A percentile compares a stretch with the other conserved stretches of the same genome.
Conservation (phyloP, 2,888 invertebrate genomes). For the Barypeithes pellucidus region DNA sequence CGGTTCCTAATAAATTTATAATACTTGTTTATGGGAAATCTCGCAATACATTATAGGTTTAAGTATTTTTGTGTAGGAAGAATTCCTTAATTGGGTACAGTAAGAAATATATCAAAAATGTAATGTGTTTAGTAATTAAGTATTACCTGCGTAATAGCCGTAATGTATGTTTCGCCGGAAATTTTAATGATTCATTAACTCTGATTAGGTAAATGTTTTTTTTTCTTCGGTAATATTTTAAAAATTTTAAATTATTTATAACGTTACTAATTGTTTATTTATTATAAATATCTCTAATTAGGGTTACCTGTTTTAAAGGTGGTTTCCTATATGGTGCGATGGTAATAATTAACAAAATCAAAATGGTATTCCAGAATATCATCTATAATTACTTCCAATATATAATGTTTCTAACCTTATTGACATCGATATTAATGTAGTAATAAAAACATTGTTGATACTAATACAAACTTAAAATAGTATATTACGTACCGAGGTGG, state of each 20-base stretch:
- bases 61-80: slow-evolving; percentile 46
- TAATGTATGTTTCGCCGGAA: slow-evolving; percentile 33
- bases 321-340: not conserved
- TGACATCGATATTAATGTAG: too few relatives aligned
- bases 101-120: slow-evolving; percentile 33
- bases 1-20: slow-evolving; percentile 45
- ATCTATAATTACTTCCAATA: too few relatives aligned
- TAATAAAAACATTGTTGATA: too few relatives aligned
- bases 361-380: not conserved
- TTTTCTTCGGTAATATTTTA: slow-evolving; percentile 4
- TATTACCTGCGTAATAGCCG: slow-evolving; percentile 17
- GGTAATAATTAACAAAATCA: not conserved
- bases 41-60: slow-evolving; percentile 42
- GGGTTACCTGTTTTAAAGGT: not conserved
- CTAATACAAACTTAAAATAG: too few relatives aligned
- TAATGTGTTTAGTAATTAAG: slow-evolving; percentile 37
- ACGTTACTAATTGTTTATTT: slow-evolving; percentile 8
- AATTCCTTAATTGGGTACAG: slow-evolving; percentile 44
- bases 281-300: not conserved
- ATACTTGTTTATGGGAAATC: slow-evolving; percentile 42
- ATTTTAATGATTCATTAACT: slow-evolving; percentile 45
- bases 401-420: too few relatives aligned
- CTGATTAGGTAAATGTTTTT: slow-evolving; percentile 31
- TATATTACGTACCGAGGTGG: too few relatives aligned
- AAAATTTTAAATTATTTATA: slow-evolving; percentile 7